Percentiles rank a stretch among this genome's conserved stretches.
Evolutionary conservation across 2,797 vertebrate genomes (phyloP).

Genomic region (Aulostomus chinensis): DNA sequence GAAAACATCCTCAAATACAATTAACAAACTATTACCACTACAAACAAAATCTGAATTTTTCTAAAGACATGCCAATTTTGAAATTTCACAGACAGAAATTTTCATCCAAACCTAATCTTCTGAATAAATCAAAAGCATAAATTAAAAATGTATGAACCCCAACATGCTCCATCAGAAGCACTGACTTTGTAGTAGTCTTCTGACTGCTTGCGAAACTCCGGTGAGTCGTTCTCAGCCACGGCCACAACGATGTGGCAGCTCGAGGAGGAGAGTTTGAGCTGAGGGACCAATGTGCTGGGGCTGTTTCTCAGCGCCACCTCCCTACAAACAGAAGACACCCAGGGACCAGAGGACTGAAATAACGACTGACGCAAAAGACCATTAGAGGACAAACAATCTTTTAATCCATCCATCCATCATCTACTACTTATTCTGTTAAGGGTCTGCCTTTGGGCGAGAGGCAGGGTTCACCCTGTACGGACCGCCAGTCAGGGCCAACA

Average conservation of each 20-base stretch:
- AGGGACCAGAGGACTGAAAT: slow-evolving; percentile 29
- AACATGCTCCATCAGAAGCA: neutral
- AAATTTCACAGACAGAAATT: too few species aligned
- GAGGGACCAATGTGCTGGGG: slow-evolving; percentile 74
- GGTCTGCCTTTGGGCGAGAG: too few species aligned
- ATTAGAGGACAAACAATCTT: slow-evolving; percentile 5
- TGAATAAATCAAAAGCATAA: too few species aligned
- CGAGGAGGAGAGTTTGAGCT: slow-evolving; percentile 41
- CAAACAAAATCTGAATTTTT: too few species aligned
- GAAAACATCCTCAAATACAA: too few species aligned
- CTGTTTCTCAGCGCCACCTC: slow-evolving; percentile 89
- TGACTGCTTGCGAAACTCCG: slow-evolving; percentile 88
- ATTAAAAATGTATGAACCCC: neutral
- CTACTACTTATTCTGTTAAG: too few species aligned
- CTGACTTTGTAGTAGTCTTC: slow-evolving; percentile 85
- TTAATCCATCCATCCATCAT: too few species aligned
- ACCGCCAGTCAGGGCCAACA: too few species aligned
- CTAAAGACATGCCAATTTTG: too few species aligned
- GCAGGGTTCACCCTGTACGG: too few species aligned
- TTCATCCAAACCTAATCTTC: too few species aligned
- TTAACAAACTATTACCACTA: too few species aligned
- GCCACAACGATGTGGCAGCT: slow-evolving; percentile 80
- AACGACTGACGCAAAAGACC: slow-evolving; percentile 26
- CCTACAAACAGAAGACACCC: slow-evolving; percentile 68
- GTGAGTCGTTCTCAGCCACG: slow-evolving; percentile 88